Evolutionary conservation across 2,888 invertebrate genomes (phyloP).

Genomic region (Pimpla rufipes): DNA sequence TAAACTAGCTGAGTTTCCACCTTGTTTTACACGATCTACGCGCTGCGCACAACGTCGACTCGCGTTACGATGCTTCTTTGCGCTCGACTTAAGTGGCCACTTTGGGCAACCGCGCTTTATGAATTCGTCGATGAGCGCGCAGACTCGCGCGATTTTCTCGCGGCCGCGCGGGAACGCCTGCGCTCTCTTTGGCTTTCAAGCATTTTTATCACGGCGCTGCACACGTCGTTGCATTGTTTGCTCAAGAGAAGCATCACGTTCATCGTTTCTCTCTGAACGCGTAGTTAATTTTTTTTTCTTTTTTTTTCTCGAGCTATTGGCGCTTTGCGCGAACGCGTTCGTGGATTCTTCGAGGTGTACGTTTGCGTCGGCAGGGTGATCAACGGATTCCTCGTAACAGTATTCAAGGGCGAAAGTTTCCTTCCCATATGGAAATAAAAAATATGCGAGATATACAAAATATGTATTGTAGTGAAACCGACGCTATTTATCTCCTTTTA

Average conservation of each 20-base stretch:
- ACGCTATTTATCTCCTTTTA: too few relatives aligned
- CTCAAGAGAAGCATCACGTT: not conserved
- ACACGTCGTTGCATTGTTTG: not conserved
- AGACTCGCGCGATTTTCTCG: constrained; percentile 5
- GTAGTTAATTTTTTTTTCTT: not conserved
- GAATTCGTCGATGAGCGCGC: constrained; percentile 31
- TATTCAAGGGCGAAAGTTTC: too few relatives aligned
- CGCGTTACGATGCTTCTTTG: constrained; percentile 40
- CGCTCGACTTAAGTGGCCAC: constrained; percentile 48
- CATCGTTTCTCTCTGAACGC: not conserved
- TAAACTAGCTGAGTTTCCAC: constrained; percentile 21
- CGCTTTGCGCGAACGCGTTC: not conserved
- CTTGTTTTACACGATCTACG: constrained; percentile 9
- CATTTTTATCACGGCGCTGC: not conserved
- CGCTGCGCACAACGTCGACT: constrained; percentile 1
- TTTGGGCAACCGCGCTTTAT: constrained; percentile 24
- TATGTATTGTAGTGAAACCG: too few relatives aligned
- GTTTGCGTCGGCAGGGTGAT: too few relatives aligned
- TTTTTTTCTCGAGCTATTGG: not conserved
- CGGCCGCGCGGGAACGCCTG: too few relatives aligned
- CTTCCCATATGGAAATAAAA: too few relatives aligned
- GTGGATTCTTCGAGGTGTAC: not conserved
- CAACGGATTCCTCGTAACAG: too few relatives aligned
- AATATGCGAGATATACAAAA: too few relatives aligned
- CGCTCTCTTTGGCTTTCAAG: constrained; percentile 1